Evolutionary conservation across 2,113 vertebrate species (phyloP), one percentile per base, ranked within the genome.

Genomic region (Microcebus ravelobensis): DNA sequence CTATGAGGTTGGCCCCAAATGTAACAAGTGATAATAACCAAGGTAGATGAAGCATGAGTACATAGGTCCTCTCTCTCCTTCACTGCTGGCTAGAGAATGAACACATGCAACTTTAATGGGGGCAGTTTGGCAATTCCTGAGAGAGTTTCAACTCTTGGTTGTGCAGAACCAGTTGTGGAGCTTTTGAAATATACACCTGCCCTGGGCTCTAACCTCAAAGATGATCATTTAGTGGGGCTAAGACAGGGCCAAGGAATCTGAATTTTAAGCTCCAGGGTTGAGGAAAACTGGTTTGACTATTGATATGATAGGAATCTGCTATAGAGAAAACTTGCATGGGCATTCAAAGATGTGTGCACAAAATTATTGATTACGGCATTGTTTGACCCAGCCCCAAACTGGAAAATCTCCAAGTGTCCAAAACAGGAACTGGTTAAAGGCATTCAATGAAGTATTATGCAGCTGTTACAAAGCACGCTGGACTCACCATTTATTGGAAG

Each of bases 281-380:
- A 94, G 42, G 65, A 29, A 63, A 79, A 90, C 20, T 84, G n/a
- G 5, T 63, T 89, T 85, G 84, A 57, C n/a, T 50, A 93, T 92
- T 85, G 42, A 50, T 50, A 27, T 67, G 48, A 42, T 45, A 82
- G 25, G 50, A 76, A 74, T 87, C 59, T 89, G 14, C 76, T 52
- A 45, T 36, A 52, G 42, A n/a, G 42, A 52, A 91, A 63, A 94
- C 8, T 65, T 18, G 2, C 39, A 52, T 1, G 14, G 52, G 5
- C 57, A 2, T 68, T 95, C 39, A 87, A 59, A 84, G 57, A 52
- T 31, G 23, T 80, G 18, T 80, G 23, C 14, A 67, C 42, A 61
- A 73, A 85, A 68, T 67, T 42, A 2, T 71, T 71, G 71, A 67
- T 34, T 61, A 39, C n/a, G n/a, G 29, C 6, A 6, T 59, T 34